Percentiles rank a stretch among this genome's conserved stretches.
Conservation (phyloP, 2,113 vertebrate genomes). For the Rhegmatorhina hoffmannsi region DNA sequence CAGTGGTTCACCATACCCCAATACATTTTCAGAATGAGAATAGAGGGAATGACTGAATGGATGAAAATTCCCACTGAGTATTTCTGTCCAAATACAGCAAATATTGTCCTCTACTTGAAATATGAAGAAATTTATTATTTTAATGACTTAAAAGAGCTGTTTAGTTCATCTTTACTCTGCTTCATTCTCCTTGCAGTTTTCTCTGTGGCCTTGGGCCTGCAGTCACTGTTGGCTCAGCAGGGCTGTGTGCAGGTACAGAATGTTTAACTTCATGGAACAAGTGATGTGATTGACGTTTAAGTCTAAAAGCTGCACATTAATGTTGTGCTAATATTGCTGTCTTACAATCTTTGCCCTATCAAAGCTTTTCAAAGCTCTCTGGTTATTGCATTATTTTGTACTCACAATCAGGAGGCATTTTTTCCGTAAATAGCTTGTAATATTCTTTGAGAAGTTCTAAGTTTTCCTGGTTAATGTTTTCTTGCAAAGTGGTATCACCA, state of each 20-base stretch:
- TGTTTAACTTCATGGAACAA: background rate
- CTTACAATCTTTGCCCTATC: background rate
- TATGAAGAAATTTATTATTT: background rate
- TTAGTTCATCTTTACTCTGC: background rate
- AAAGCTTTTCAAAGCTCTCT: background rate
- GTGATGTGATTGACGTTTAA: background rate
- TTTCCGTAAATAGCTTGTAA: slow-evolving; percentile 90
- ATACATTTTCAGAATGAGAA: background rate
- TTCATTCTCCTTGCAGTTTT: background rate
- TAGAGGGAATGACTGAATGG: background rate
- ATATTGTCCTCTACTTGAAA: background rate
- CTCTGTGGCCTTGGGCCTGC: background rate
- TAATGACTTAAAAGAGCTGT: background rate
- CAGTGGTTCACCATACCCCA: background rate
- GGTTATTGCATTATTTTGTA: slow-evolving; percentile 18
- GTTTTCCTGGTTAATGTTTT: slow-evolving; percentile 96
- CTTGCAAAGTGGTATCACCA: slow-evolving; percentile 95
- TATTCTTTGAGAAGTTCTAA: slow-evolving; percentile 92
- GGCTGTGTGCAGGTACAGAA: background rate
- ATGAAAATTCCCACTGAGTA: background rate
- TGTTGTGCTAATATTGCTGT: background rate
- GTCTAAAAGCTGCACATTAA: background rate
- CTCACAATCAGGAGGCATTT: slow-evolving; percentile 93
- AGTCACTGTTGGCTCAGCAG: background rate
- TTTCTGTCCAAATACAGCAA: background rate